Percentiles rank a stretch among this genome's conserved stretches.
phyloP scores from a whole-genome alignment of 2,888 invertebrate species.

The Hyalella azteca region DNA sequence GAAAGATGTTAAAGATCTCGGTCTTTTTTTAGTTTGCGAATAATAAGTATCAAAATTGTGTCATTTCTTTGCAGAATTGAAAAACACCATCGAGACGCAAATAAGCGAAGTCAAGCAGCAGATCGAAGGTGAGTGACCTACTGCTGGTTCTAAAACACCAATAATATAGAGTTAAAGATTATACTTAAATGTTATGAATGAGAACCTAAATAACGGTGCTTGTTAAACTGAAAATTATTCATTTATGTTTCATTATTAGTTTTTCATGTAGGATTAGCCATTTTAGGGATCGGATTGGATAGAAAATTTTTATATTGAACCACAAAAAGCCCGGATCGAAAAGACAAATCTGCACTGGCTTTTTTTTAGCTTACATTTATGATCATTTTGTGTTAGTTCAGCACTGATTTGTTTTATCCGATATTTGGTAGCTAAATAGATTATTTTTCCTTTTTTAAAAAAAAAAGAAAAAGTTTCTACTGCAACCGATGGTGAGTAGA shows the following conservation, averaged over 20 bases:
- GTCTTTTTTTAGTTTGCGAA: too few relatives aligned
- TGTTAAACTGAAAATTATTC: constrained; percentile 2
- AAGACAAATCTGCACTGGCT: background rate
- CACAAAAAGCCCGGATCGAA: constrained; percentile 1
- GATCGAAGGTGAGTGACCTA: constrained; percentile 88
- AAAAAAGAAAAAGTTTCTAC: constrained; percentile 49
- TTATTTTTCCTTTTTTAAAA: constrained; percentile 18
- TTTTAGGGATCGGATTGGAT: too few relatives aligned
- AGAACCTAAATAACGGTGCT: background rate
- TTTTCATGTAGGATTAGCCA: too few relatives aligned
- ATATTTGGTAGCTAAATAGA: background rate
- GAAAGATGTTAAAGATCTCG: too few relatives aligned
- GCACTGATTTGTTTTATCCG: too few relatives aligned
- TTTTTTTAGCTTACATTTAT: constrained; percentile 1
- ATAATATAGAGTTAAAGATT: too few relatives aligned
- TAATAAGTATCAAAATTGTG: too few relatives aligned
- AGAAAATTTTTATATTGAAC: too few relatives aligned
- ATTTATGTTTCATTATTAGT: too few relatives aligned
- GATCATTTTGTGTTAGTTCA: background rate
- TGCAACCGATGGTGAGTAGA: constrained; percentile 56
- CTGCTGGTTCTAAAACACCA: too few relatives aligned
- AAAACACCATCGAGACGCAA: constrained; percentile 96
- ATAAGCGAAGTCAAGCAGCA: constrained; percentile 95
- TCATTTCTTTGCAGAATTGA: constrained; percentile 81
- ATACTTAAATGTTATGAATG: too few relatives aligned